Base-by-base conservation (phyloP, 2,797 vertebrate species). In the Todus mexicanus region DNA sequence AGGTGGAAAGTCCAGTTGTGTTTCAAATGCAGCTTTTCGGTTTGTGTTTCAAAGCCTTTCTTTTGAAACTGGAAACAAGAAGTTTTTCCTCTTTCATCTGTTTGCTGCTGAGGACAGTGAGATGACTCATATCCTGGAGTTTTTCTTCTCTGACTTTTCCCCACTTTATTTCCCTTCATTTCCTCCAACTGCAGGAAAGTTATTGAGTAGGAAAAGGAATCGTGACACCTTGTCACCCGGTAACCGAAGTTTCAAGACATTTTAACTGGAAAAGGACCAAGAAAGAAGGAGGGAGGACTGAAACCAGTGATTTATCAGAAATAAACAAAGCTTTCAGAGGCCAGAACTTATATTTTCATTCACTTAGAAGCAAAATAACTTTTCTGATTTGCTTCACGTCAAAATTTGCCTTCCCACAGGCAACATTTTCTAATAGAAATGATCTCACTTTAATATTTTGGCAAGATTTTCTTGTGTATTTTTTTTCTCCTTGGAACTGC, bases 341-440 rank as follows among this genome's bases (percentile, higher is more conserved):
- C 14, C 50, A 72, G 43, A 15, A 53, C 70, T 69, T 63, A 45
- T 15, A 15, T 94, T 89, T 94, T 84, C 51, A 51, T 81, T 94
- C 43, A 76, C 75, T 89, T 43, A 48, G 48, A 83, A 87, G 45
- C 35, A 89, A 91, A 92, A 53, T 51, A 75, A 37, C 51, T 86
- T 74, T 73, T 71, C 48, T 77, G 45, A 84, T 94, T 94, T 53
- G 64, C 70, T 87, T 65, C 90, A n/a, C 29, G 50, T 71, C 51
- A 63, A 66, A 78, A 84, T 88, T 78, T 84, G 63, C 83, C 76
- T 82, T 73, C 64, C 76, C 48, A 53, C 22, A 4, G 71, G 70
- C 92, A 86, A 70, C 31, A 25, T 85, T 94, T 91, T 84, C 91
- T 73, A 71, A 71, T 15, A 87, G 84, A 64, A 90, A 74, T 93